Conservation (phyloP, 1,140 invertebrate species). For the Ceratosolen fusciceps region DNA sequence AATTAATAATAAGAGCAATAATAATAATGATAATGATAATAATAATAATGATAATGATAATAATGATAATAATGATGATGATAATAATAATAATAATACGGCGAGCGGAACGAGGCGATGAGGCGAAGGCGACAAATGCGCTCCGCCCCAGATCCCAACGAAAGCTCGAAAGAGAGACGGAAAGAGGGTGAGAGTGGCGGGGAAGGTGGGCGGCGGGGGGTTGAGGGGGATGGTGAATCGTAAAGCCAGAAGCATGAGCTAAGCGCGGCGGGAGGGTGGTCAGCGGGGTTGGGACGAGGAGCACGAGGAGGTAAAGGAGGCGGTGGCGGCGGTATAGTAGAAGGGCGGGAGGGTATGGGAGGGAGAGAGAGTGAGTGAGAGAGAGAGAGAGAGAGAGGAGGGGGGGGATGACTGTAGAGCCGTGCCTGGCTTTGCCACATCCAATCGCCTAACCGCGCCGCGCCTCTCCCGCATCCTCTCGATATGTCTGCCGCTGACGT, state of each 20-base stretch:
- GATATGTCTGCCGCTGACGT: conserved; percentile 69
- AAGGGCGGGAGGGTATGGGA: no score
- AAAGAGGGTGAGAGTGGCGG: conserved; percentile 33
- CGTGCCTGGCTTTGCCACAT: conserved; percentile 13
- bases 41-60: no score
- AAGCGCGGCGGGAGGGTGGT: no score
- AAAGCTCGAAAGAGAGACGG: not conserved
- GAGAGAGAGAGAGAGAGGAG: not conserved
- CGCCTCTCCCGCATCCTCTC: conserved; percentile 57
- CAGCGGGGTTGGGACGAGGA: no score
- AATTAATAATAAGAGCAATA: not conserved
- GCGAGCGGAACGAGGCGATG: conserved; percentile 48
- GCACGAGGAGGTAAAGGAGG: no score
- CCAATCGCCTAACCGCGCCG: conserved; percentile 25
- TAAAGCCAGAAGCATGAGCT: no score
- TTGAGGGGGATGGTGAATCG: no score
- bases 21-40: no score
- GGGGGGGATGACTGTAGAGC: not conserved
- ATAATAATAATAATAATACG: no score
- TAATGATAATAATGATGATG: no score
- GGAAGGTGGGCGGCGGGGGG: not conserved
- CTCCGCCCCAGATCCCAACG: not conserved
- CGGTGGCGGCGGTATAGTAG: no score
- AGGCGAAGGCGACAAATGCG: conserved; percentile 64
- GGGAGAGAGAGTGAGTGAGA: no score